These are phyloP conservation scores for Glomeris marginata DNA, from an alignment of 2,888 invertebrate species.

Conservation along the genomic window DNA sequence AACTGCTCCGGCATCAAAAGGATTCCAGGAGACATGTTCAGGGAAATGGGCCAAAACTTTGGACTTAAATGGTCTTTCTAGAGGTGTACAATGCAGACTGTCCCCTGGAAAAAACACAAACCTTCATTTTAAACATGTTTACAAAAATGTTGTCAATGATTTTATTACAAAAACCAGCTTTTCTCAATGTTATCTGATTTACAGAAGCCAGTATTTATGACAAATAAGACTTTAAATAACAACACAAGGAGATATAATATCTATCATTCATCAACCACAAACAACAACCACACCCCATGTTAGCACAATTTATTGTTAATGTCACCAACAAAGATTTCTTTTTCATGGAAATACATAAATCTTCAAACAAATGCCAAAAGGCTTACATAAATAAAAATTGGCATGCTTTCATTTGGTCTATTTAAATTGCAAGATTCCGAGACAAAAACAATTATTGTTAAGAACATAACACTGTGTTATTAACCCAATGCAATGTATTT, in stretches of 20 bases:
- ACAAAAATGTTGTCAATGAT: conserved; percentile 5
- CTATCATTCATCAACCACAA: too few relatives aligned
- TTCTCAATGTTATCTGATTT: background rate
- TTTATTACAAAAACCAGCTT: background rate
- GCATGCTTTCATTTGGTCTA: too few relatives aligned
- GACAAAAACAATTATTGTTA: too few relatives aligned
- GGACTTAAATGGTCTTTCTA: conserved; percentile 87
- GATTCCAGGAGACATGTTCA: conserved; percentile 61
- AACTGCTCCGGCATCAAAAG: conserved; percentile 88
- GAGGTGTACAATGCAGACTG: conserved; percentile 52
- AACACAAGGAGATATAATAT: background rate
- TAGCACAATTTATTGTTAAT: too few relatives aligned
- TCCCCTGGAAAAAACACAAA: conserved; percentile 47
- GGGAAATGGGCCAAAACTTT: conserved; percentile 91
- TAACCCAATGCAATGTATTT: too few relatives aligned
- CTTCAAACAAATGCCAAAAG: too few relatives aligned
- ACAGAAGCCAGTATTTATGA: background rate
- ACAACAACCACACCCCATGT: too few relatives aligned
- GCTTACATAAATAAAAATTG: too few relatives aligned
- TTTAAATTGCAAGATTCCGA: too few relatives aligned
- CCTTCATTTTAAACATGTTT: conserved; percentile 3
- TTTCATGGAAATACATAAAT: too few relatives aligned
- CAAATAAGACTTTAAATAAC: background rate
- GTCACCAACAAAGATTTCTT: too few relatives aligned
- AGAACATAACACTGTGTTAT: too few relatives aligned